Conservation (phyloP, 2,113 vertebrate species). For the Actenoides hombroni region DNA sequence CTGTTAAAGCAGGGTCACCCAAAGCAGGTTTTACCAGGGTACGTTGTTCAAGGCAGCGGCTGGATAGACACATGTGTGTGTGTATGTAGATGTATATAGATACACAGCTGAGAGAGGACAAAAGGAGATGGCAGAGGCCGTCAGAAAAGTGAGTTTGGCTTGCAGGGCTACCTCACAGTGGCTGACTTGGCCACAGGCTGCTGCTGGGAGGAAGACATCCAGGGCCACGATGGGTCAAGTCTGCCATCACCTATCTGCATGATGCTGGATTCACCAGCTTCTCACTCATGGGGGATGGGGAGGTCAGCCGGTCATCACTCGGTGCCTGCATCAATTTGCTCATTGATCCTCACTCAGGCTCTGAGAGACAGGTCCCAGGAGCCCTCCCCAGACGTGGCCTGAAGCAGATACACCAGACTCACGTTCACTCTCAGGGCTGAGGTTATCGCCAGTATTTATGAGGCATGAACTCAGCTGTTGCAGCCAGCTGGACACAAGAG, state of each 20-base stretch:
- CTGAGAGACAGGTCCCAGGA: accelerated
- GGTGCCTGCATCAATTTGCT: accelerated
- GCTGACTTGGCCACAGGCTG: background rate
- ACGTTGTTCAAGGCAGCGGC: background rate
- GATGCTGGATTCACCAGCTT: background rate
- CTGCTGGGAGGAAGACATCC: background rate
- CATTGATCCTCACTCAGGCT: background rate
- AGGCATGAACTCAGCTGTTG: background rate
- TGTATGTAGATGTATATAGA: background rate
- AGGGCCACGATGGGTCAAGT: background rate
- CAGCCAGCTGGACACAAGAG: conserved; percentile 30
- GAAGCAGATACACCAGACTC: background rate
- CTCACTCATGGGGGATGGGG: accelerated
- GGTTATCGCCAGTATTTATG: background rate
- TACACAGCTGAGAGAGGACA: background rate
- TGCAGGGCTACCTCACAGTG: background rate
- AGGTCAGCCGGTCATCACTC: background rate
- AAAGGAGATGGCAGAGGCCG: background rate
- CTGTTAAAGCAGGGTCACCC: background rate
- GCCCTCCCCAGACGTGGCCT: background rate
- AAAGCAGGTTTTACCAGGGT: background rate
- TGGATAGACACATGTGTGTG: accelerated
- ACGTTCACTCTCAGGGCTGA: background rate
- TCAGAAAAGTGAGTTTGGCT: background rate
- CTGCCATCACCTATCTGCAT: background rate